Conservation (phyloP, 1,140 invertebrate species). For the Varroa destructor region DNA sequence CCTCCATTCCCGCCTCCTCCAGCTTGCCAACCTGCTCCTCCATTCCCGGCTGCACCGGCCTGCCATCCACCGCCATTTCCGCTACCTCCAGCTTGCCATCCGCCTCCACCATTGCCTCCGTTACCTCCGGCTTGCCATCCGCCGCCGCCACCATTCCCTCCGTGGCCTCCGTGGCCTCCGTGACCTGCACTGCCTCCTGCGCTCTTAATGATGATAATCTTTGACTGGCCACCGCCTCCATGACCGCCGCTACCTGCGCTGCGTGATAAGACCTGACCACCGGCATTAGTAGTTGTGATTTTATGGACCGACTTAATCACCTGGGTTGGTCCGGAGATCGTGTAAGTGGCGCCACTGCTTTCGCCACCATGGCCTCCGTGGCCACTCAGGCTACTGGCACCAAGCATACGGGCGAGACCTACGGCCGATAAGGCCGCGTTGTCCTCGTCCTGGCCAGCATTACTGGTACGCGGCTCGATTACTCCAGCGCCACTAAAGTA, state of each 20-base stretch:
- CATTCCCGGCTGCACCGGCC: background rate
- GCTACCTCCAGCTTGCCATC: background rate
- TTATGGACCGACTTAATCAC: conserved; percentile 23
- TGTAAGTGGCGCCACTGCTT: conserved; percentile 5
- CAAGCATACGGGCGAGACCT: conserved; percentile 3
- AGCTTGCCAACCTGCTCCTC: conserved; percentile 5
- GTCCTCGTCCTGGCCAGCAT: conserved; percentile 23
- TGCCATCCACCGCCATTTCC: background rate
- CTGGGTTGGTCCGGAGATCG: conserved; percentile 22
- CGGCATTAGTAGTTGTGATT: conserved; percentile 19
- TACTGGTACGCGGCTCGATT: conserved; percentile 7
- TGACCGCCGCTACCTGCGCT: background rate
- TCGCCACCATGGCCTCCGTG: background rate
- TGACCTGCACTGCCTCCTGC: background rate
- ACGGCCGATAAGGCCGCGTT: conserved; percentile 8
- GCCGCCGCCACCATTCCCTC: background rate
- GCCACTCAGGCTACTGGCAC: conserved; percentile 1
- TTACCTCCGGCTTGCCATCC: conserved; percentile 9
- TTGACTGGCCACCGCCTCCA: conserved; percentile 14
- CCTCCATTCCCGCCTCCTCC: too few species aligned
- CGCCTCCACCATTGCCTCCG: conserved; percentile 2
- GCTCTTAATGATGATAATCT: conserved; percentile 24
- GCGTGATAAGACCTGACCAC: conserved; percentile 14
- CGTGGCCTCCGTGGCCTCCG: conserved; percentile 1
- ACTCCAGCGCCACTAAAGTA: conserved; percentile 3